Conservation (phyloP, 2,113 vertebrate genomes). For the Melanocharis versteri region DNA sequence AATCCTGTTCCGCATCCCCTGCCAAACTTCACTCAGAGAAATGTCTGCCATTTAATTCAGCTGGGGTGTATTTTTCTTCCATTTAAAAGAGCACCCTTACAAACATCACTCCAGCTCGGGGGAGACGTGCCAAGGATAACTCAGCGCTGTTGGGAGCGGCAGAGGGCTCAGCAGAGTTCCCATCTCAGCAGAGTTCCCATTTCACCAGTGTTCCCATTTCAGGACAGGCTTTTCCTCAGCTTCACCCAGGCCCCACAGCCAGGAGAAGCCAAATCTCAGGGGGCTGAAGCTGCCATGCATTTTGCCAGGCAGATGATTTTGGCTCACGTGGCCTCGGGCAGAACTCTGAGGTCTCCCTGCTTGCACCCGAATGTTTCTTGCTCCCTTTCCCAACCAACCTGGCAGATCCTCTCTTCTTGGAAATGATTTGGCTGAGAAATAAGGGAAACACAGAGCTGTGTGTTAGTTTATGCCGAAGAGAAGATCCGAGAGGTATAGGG, state of each 20-base stretch:
- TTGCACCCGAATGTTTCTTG: background rate
- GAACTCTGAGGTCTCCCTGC: background rate
- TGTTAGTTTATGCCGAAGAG: background rate
- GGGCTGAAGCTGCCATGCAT: background rate
- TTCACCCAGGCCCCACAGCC: background rate
- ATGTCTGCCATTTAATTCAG: background rate
- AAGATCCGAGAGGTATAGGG: background rate
- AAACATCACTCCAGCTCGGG: background rate
- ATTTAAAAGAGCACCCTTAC: background rate
- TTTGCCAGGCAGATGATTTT: background rate
- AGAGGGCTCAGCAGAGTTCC: background rate
- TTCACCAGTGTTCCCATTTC: rapidly evolving
- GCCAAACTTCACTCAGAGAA: background rate
- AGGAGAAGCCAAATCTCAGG: background rate
- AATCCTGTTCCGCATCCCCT: background rate
- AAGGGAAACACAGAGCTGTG: background rate
- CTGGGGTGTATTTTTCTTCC: background rate
- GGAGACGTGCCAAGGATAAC: background rate
- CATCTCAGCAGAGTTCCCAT: background rate
- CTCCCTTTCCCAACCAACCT: background rate
- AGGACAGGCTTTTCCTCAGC: background rate
- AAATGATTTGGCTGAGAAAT: background rate
- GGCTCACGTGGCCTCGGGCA: background rate
- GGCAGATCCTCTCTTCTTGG: background rate
- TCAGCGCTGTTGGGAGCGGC: background rate